Percentiles rank a stretch among this genome's conserved stretches.
phyloP scores from a whole-genome alignment of 1,140 invertebrate genomes.

The Microplitis mediator region DNA sequence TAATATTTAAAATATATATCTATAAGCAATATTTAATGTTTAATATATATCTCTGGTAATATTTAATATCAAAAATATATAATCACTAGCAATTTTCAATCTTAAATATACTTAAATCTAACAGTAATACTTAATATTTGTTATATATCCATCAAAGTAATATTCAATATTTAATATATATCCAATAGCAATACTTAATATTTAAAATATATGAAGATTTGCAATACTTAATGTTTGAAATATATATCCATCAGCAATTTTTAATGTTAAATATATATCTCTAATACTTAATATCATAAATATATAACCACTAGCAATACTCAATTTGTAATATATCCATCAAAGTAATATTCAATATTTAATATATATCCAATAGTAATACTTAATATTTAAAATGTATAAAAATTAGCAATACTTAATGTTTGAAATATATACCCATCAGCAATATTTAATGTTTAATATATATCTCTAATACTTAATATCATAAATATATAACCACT shows the following conservation, averaged over 20 bases:
- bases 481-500: neutral
- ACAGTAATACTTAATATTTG: neutral
- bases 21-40: neutral
- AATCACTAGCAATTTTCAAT: too few species aligned
- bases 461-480: slow-evolving; percentile 1
- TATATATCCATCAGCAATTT: neutral
- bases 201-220: too few species aligned
- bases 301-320: neutral
- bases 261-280: neutral
- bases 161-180: neutral
- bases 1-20: neutral
- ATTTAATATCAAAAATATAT: too few species aligned
- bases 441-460: neutral
- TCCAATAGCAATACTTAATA: too few species aligned
- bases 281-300: too few species aligned
- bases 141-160: neutral
- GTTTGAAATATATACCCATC: neutral
- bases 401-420: neutral
- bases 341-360: neutral
- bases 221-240: too few species aligned
- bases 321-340: neutral
- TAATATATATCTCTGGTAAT: neutral
- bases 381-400: neutral
- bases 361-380: neutral
- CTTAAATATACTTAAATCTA: too few species aligned